phyloP scores from a whole-genome alignment of 2,797 vertebrate species.

The Chelonia mydas region DNA sequence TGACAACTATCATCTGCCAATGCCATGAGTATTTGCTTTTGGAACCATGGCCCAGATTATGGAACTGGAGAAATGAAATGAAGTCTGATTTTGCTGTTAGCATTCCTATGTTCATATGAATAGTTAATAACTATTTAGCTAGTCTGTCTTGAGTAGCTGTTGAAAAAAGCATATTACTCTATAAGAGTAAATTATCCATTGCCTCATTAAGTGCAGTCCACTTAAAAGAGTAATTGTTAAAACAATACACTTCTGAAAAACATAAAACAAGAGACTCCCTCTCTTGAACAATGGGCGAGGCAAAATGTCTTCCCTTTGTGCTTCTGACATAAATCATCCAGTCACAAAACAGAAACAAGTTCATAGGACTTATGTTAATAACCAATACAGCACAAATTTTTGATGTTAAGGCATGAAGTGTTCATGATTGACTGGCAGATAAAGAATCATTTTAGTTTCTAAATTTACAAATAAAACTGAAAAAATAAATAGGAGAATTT shows the following conservation, averaged over 20 bases:
- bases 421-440: neutral
- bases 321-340: neutral
- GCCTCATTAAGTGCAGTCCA: neutral
- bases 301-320: neutral
- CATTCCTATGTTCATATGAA: conserved; percentile 19
- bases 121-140: conserved; percentile 54
- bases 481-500: neutral
- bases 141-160: conserved; percentile 6
- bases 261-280: neutral
- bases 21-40: neutral
- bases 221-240: conserved; percentile 39
- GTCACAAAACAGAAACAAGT: neutral
- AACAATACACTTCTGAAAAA: conserved; percentile 14
- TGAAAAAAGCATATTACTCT: conserved; percentile 29
- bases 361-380: neutral
- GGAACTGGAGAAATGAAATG: neutral
- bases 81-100: conserved; percentile 2
- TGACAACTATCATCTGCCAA: neutral
- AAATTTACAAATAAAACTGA: neutral
- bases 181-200: conserved; percentile 25
- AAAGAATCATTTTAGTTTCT: neutral
- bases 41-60: neutral
- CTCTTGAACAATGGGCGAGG: neutral
- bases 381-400: neutral
- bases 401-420: neutral